Evolutionary conservation across 1,140 invertebrate genomes (phyloP).

Genomic region (Lamellibrachia luymesi): DNA sequence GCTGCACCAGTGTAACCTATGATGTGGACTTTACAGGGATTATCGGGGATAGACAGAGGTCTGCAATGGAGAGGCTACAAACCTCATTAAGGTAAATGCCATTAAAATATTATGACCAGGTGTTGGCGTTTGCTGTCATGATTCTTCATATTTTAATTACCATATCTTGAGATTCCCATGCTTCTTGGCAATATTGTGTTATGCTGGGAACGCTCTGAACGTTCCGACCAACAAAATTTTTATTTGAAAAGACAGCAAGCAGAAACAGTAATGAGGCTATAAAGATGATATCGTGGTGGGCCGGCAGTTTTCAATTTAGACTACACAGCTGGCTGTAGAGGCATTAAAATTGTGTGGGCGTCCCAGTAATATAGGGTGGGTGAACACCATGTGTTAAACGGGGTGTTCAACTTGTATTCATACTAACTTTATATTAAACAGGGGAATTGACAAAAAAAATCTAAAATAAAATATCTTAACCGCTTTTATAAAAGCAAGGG

Average conservation of each 20-base stretch:
- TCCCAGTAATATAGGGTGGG: too few relatives aligned
- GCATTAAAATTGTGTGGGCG: not conserved
- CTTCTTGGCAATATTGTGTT: not conserved
- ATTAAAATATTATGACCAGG: not conserved
- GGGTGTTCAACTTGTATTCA: too few relatives aligned
- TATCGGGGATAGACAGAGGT: too few relatives aligned
- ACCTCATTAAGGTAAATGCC: not conserved
- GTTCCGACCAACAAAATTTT: not conserved
- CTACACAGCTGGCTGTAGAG: not conserved
- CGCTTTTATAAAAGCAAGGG: too few relatives aligned
- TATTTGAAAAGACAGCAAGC: not conserved
- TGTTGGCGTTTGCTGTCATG: not conserved
- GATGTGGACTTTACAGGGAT: too few relatives aligned
- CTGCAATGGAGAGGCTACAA: not conserved
- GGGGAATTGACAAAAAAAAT: too few relatives aligned
- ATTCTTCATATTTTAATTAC: not conserved
- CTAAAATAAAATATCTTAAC: too few relatives aligned
- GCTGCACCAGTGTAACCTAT: too few relatives aligned
- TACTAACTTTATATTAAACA: too few relatives aligned
- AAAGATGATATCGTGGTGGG: not conserved
- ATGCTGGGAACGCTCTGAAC: not conserved
- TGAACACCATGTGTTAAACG: not conserved
- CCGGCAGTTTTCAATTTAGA: not conserved
- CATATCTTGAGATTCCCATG: not conserved
- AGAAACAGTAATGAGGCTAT: not conserved